Base-by-base conservation (phyloP, 1,140 invertebrate genomes). In the Hermatobates lingyangjiaoensis region DNA sequence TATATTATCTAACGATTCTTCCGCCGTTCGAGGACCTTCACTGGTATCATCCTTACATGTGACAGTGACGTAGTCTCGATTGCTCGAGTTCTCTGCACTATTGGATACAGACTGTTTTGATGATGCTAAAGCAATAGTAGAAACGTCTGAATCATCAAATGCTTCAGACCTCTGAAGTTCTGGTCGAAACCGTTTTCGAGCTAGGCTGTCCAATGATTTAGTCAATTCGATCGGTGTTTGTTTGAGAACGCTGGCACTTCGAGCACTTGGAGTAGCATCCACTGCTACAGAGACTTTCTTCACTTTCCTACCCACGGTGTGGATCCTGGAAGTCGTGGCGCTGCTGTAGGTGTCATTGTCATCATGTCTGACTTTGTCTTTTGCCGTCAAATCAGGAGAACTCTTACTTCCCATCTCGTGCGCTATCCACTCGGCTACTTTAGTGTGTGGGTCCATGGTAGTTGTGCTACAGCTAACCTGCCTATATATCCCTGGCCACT, bases 361-460 rank as follows among this genome's bases (percentile, higher is more conserved):
- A 45, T 39, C 27, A 24, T 48, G 24, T 52, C 46, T 46, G 38
- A 67, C 64, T 15, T n/a, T 65, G 60, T 1, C 63, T 67, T 68
- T 69, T 49, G 74, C 66, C 23, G 78, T 60, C 58, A 77, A 75
- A 52, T 68, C 71, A 2, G 80, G 81, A 18, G 79, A 81, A 59
- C 75, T 80, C 63, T 66, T 80, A 74, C 54, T 79, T 73, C 44
- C 26, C 25, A 81, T 54, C 24, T 57, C 57, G 1, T 81, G 72
- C 2, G 81, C 75, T 56, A 88, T 88, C 84, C 84, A 88, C 51
- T 87, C 81, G 50, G 77, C 73, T 2, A 88, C 84, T 70, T 87
- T 86, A 12, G 82, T 80, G 59, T 86, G 80, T 0, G 84, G 80
- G 61, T 87, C 83, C 53, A 88, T 77, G 0, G 60, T 58, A 2